phyloP scores from a whole-genome alignment of 2,797 vertebrate species.

The Dermochelys coriacea region DNA sequence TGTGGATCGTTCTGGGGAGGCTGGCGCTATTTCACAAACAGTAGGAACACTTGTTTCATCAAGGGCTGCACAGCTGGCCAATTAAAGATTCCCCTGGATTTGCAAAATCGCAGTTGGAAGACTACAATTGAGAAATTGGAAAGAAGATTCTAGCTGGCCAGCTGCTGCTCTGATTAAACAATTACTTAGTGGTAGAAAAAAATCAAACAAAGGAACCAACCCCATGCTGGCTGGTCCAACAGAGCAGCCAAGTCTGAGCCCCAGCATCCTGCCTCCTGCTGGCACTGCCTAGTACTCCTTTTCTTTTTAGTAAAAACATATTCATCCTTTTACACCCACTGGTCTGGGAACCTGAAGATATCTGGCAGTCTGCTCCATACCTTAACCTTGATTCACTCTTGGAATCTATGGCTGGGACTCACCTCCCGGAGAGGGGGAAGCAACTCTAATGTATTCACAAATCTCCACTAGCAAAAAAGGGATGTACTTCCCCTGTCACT shows the following conservation, averaged over 20 bases:
- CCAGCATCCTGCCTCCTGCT: neutral
- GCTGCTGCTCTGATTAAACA: constrained; percentile 37
- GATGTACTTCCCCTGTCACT: neutral
- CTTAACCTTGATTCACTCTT: neutral
- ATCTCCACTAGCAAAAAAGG: neutral
- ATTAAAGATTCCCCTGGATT: constrained; percentile 60
- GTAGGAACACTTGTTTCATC: constrained; percentile 51
- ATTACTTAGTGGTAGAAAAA: neutral
- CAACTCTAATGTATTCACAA: rapidly evolving
- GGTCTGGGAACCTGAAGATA: rapidly evolving
- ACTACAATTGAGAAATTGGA: neutral
- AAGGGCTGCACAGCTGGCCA: constrained; percentile 64
- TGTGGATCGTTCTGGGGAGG: constrained; percentile 33
- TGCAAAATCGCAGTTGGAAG: constrained; percentile 55
- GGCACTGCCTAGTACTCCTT: too few relatives aligned
- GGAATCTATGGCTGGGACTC: rapidly evolving
- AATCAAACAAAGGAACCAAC: neutral
- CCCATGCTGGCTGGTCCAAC: neutral
- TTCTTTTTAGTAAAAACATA: rapidly evolving
- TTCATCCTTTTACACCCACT: neutral
- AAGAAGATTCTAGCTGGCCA: neutral
- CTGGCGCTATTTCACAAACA: constrained; percentile 22
- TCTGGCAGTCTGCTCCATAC: neutral
- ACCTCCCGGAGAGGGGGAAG: neutral
- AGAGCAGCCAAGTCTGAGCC: neutral